Percentiles rank a stretch among this genome's conserved stretches.
phyloP scores from a whole-genome alignment of 2,888 invertebrate species.

The Xylota sylvarum region DNA sequence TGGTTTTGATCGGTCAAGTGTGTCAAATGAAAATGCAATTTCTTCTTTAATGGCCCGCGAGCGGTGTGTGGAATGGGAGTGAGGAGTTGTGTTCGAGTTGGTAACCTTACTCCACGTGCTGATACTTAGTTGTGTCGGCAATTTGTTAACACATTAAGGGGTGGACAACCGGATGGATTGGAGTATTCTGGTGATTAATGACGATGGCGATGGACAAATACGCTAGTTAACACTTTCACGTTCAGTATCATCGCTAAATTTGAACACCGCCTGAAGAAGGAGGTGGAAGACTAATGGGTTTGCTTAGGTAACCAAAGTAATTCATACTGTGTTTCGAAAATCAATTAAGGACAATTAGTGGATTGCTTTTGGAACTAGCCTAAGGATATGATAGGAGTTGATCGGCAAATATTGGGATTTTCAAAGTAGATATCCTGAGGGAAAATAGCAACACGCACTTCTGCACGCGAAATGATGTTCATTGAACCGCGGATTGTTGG shows the following conservation, averaged over 20 bases:
- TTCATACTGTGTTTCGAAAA: background rate
- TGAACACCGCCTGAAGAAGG: background rate
- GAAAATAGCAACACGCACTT: background rate
- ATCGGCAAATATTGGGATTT: background rate
- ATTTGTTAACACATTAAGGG: slow-evolving; percentile 1
- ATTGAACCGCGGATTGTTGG: background rate
- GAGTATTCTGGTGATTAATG: background rate
- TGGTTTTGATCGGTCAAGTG: slow-evolving; percentile 55
- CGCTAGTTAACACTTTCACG: slow-evolving; percentile 3
- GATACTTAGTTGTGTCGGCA: slow-evolving; percentile 1
- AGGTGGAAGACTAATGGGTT: background rate
- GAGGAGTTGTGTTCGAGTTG: background rate
- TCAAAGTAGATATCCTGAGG: background rate
- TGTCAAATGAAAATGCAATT: slow-evolving; percentile 70
- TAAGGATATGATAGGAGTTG: background rate
- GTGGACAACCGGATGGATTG: background rate
- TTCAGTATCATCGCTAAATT: background rate
- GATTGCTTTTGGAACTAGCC: background rate
- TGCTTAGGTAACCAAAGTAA: background rate
- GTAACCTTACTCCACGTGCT: slow-evolving; percentile 15
- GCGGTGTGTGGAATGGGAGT: slow-evolving; percentile 20
- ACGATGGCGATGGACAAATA: background rate
- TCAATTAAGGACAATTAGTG: background rate
- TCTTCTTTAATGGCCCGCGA: slow-evolving; percentile 22
- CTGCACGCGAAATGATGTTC: background rate